phyloP scores from a whole-genome alignment of 2,888 invertebrate species.

The Scelioninae gen. 2 region DNA sequence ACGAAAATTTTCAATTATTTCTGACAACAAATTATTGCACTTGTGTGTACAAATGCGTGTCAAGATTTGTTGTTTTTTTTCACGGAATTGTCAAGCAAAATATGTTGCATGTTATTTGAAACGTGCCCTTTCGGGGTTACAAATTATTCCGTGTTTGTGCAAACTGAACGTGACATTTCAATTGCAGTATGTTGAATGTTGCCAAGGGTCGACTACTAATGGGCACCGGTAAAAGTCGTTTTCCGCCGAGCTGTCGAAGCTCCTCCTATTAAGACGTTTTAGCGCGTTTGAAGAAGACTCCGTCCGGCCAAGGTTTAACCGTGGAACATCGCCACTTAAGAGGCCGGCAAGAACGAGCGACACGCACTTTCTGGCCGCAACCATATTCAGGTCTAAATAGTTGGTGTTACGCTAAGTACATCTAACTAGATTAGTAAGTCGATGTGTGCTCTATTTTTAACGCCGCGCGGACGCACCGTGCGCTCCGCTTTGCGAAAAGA shows the following conservation, averaged over 20 bases:
- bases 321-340: slow-evolving; percentile 54
- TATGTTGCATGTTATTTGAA: no score
- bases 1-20: no score
- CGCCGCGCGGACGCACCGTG: slow-evolving; percentile 60
- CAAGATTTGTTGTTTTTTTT: no score
- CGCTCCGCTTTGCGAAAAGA: slow-evolving; percentile 61
- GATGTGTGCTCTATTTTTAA: slow-evolving; percentile 75
- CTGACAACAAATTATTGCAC: no score
- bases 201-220: slow-evolving; percentile 27
- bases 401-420: slow-evolving; percentile 75
- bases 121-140: neutral
- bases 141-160: slow-evolving; percentile 3
- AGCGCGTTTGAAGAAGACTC: slow-evolving; percentile 71
- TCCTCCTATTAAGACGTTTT: slow-evolving; percentile 71
- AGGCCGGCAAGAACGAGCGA: slow-evolving; percentile 50
- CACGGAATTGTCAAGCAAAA: no score
- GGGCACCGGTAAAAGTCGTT: slow-evolving; percentile 48
- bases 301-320: slow-evolving; percentile 57
- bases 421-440: slow-evolving; percentile 75
- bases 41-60: no score
- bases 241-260: slow-evolving; percentile 46
- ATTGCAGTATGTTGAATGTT: slow-evolving; percentile 18
- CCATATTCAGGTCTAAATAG: slow-evolving; percentile 74
- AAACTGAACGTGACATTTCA: slow-evolving; percentile 41
- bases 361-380: slow-evolving; percentile 60